Base-by-base conservation (phyloP, 1,140 invertebrate genomes). In the Coboldia fuscipes region DNA sequence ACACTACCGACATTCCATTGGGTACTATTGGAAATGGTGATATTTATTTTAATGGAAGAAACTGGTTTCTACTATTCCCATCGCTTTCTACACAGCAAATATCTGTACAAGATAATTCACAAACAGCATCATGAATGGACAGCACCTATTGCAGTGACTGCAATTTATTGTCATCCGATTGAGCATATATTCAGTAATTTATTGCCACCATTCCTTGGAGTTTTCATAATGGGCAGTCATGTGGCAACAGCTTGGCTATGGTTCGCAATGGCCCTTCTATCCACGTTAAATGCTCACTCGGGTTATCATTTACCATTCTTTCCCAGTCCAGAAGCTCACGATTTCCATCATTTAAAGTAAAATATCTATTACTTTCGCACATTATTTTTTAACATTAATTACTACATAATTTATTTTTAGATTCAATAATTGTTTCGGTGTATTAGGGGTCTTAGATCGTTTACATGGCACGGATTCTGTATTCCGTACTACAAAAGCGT, bases 221-320 rank as follows among this genome's bases (percentile, higher is more conserved):
- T 85, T 9, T 63, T 84, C 15, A 46, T 88, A 1, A 66, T 82
- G 58, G 74, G 78, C 8, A 80, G 76, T 8, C 84, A 90, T 52
- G 69, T 86, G 18, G 72, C 75, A 16, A 81, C 77, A 3, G 65
- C 75, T 19, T 85, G 78, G 72, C 46, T 88, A 15, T 88, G 82
- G 81, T 82, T 84, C 44, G 67, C 68, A 1, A 45, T 86, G 26
- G 82, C 77, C 3, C 70, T 82, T 37, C 47, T 83, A 8, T 78
- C 74, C 3, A 89, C 83, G 1, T 63, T 86, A 5, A 82, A 85
- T 45, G 70, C 80, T 13, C 85, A 90, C 47, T 82, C 76, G 30
- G 85, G 85, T 5, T 89, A 88, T 46, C 84, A 90, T 57, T 61
- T 89, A 42, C 85, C 85, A 0, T 78, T 88, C 45, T 72, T 88